A percentile compares a stretch with the other conserved stretches of the same genome.
Evolutionary conservation across 2,888 invertebrate species (phyloP).

Genomic region (Leptinotarsa tumamoca): DNA sequence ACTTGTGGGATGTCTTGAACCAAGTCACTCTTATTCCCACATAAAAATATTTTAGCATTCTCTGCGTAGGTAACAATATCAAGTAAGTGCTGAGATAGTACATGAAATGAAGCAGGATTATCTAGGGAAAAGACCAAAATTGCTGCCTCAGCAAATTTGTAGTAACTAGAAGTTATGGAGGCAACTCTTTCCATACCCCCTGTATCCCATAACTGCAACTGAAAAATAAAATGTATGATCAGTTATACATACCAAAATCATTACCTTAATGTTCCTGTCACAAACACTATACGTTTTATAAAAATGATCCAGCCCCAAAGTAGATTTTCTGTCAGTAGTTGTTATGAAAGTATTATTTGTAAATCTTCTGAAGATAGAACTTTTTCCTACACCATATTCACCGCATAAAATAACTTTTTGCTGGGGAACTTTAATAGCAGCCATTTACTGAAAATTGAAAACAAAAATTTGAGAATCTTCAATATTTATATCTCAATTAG

Average conservation of each 20-base stretch:
- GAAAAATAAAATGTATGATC: constrained; percentile 49
- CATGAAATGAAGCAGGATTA: constrained; percentile 92
- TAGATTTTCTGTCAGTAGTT: constrained; percentile 85
- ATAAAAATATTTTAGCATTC: constrained; percentile 94
- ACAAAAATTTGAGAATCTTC: too few relatives aligned
- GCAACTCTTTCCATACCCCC: constrained; percentile 97
- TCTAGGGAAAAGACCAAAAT: constrained; percentile 91
- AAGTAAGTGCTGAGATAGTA: constrained; percentile 89
- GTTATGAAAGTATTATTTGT: constrained; percentile 90
- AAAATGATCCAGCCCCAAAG: constrained; percentile 91
- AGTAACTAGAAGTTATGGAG: constrained; percentile 94
- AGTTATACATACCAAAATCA: neutral
- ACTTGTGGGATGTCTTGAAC: constrained; percentile 82
- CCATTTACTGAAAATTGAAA: constrained; percentile 70
- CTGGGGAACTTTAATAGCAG: constrained; percentile 84
- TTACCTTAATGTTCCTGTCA: constrained; percentile 83
- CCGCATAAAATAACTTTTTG: constrained; percentile 95
- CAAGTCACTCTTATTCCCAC: constrained; percentile 91
- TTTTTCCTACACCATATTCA: constrained; percentile 96
- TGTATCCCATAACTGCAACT: constrained; percentile 97
- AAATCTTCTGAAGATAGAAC: constrained; percentile 91
- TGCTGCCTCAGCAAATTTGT: constrained; percentile 95
- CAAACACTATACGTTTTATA: constrained; percentile 82
- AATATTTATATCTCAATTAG: too few relatives aligned
- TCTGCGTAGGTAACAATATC: constrained; percentile 95